These are phyloP conservation scores for Rhagonycha fulva DNA, from an alignment of 2,888 invertebrate genomes.

Conservation along the genomic window DNA sequence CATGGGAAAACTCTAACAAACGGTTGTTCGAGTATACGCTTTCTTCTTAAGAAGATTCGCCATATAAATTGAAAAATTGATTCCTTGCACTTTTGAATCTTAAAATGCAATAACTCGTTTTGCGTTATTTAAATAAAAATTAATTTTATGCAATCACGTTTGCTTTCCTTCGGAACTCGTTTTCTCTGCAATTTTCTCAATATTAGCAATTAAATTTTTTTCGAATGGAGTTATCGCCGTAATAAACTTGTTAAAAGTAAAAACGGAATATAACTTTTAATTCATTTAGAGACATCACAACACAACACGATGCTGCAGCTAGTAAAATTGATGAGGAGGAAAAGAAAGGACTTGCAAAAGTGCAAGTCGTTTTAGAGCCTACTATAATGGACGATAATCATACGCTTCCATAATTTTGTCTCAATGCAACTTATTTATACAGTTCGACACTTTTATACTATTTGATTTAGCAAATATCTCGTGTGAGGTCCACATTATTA, in stretches of 20 bases:
- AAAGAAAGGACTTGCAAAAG: not conserved
- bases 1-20: not conserved
- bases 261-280: not conserved
- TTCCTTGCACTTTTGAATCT: not conserved
- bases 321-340: not conserved
- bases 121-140: not conserved
- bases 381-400: not conserved
- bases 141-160: not conserved
- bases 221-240: not conserved
- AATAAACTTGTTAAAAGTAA: not conserved
- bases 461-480: conserved; percentile 11
- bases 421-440: not conserved
- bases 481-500: conserved; percentile 20
- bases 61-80: not conserved
- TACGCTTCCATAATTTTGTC: not conserved
- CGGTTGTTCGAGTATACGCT: not conserved
- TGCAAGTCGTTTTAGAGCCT: not conserved
- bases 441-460: conserved; percentile 10
- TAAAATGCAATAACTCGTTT: not conserved
- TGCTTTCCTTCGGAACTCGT: not conserved
- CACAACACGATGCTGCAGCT: not conserved
- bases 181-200: not conserved
- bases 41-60: not conserved
- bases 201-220: not conserved
- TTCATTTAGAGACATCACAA: not conserved